phyloP scores from a whole-genome alignment of 2,797 vertebrate genomes.

The Protosalanx chinensis region DNA sequence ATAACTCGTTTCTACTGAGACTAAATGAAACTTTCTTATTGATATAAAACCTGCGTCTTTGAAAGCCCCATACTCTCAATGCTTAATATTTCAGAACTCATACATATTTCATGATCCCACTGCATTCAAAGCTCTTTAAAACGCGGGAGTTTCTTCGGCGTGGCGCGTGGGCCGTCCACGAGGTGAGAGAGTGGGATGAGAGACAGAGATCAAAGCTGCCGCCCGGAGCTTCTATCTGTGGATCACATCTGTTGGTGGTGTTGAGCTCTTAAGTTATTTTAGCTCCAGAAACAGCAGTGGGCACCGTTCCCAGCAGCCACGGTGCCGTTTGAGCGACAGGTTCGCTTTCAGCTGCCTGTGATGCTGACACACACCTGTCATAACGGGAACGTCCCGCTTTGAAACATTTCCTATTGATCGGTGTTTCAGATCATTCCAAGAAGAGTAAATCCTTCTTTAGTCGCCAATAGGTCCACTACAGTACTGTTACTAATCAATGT shows the following conservation, averaged over 20 bases:
- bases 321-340: too few species aligned
- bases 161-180: conserved; percentile 1
- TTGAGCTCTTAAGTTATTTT: conserved; percentile 51
- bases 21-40: background rate
- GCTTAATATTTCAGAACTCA: conserved; percentile 71
- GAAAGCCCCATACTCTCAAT: background rate
- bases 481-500: too few species aligned
- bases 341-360: background rate
- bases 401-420: background rate
- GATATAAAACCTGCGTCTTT: background rate
- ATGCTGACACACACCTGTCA: conserved; percentile 10
- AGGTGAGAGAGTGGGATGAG: conserved; percentile 44
- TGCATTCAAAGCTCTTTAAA: conserved; percentile 60
- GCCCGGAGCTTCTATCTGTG: conserved; percentile 52
- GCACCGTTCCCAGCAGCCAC: too few species aligned
- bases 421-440: background rate
- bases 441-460: too few species aligned
- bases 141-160: conserved; percentile 52
- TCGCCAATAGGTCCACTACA: too few species aligned
- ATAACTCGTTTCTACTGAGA: background rate
- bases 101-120: conserved; percentile 68
- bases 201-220: conserved; percentile 70
- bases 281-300: conserved; percentile 29
- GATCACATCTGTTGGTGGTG: conserved; percentile 61
- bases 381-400: background rate